Conservation (phyloP, 1,140 invertebrate species). For the Leptonema lineaticorne region DNA sequence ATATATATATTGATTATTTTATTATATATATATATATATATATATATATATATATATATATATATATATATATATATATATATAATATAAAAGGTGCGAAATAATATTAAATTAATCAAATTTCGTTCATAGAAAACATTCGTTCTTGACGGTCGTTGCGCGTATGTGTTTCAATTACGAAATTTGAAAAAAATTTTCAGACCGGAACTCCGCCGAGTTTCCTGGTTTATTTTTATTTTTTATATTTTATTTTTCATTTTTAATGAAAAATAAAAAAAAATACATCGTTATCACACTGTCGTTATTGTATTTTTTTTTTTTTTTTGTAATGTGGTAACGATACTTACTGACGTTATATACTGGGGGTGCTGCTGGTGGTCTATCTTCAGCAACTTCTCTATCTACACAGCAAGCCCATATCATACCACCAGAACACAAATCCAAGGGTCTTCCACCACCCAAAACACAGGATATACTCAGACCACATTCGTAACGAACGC, state of each 20-base stretch:
- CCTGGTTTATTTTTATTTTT: constrained; percentile 16
- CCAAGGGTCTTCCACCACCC: constrained; percentile 80
- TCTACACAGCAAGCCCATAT: constrained; percentile 93
- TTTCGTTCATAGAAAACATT: too few species aligned
- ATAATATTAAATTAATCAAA: too few species aligned
- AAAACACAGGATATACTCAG: constrained; percentile 88
- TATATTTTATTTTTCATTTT: not conserved
- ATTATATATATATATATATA: too few species aligned
- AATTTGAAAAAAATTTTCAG: constrained; percentile 5
- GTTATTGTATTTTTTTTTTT: not conserved
- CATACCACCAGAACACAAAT: constrained; percentile 90
- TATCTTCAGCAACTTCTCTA: constrained; percentile 62
- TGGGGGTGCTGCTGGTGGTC: constrained; percentile 56
- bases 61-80: too few species aligned
- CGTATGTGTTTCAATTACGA: too few species aligned
- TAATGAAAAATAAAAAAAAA: not conserved
- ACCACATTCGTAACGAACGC: constrained; percentile 85
- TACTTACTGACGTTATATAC: constrained; percentile 87
- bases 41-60: too few species aligned
- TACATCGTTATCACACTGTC: not conserved
- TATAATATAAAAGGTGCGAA: too few species aligned
- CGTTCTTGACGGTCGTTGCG: too few species aligned
- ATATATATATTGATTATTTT: too few species aligned
- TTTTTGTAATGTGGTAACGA: not conserved
- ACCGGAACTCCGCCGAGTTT: constrained; percentile 7